phyloP scores from a whole-genome alignment of 1,140 invertebrate species.

The Eupristina koningsbergeri region DNA sequence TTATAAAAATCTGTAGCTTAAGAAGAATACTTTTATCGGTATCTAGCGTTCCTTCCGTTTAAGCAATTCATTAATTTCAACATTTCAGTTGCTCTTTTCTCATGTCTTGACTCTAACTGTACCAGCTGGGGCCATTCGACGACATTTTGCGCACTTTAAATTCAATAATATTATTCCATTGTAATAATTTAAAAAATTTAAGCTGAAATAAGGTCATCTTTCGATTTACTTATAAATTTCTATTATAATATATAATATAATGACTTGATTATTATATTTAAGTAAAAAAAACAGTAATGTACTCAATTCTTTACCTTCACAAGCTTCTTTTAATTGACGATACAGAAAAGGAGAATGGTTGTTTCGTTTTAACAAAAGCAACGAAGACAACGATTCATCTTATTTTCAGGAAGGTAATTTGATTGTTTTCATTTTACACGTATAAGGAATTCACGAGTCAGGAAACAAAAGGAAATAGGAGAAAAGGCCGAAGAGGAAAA shows the following conservation, averaged over 20 bases:
- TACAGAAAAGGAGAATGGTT: no score
- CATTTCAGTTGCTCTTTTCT: conserved; percentile 14
- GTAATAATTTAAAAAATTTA: no score
- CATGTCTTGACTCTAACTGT: conserved; percentile 53
- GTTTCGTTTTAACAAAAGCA: no score
- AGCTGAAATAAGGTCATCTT: no score
- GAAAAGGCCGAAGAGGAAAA: background rate
- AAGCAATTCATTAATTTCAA: background rate
- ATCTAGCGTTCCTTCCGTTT: conserved; percentile 58
- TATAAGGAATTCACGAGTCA: conserved; percentile 37
- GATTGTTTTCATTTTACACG: conserved; percentile 33
- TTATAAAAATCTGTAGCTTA: conserved; percentile 53
- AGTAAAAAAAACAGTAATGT: no score
- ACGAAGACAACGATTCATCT: no score
- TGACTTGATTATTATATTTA: no score
- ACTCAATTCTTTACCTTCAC: no score
- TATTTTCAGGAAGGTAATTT: conserved; percentile 14
- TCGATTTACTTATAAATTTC: no score
- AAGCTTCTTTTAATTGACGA: no score
- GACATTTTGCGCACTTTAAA: conserved; percentile 52
- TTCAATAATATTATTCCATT: conserved; percentile 34
- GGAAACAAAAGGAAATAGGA: background rate
- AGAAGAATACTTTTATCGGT: conserved; percentile 71
- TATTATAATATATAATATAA: no score
- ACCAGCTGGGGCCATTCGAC: conserved; percentile 65